Base-by-base conservation (phyloP, 2,113 vertebrate genomes). In the Podarcis raffonei region DNA sequence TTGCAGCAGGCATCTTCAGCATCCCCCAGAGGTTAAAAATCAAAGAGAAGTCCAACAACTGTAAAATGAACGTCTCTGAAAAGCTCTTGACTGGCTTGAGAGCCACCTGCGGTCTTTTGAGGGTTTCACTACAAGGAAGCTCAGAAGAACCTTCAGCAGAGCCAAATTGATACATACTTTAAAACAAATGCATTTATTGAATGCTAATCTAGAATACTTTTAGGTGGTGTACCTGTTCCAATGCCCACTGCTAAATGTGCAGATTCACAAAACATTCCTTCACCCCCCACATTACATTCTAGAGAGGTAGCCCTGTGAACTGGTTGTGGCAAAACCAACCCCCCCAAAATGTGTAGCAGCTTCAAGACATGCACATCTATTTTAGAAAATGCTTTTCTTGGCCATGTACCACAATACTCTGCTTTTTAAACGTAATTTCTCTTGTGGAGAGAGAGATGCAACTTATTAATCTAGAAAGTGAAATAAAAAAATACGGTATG, bases 1-100 rank as follows among this genome's bases (percentile, higher is more conserved):
- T 79, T 84, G 90, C 30, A 57, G 75, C n/a, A 66, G 89, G 88
- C 80, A 18, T 83, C 90, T 91, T 84, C 94, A 83, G 84, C 89
- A 82, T 85, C 87, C 90, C 91, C 92, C 62, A 90, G 79, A 80
- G 68, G 23, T 25, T 69, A 88, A 91, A 80, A 39, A 65, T 39
- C 87, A 66, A 81, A 90, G 59, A 87, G 78, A 84, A 74, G 78
- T 23, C 90, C 91, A 90, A 77, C 2, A n/a, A 53, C 57, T 84
- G 74, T 71, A 84, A 69, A 81, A 89, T 68, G 25, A 30, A 25
- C 39, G 65, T 85, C 20, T 13, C 30, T 79, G 88, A 76, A 65
- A 74, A 23, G 7, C 81, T 53, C 89, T 80, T 89, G 90, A 65
- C 72, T 8, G 76, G 6, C 25, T n/a, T 22, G 20, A 22, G 25